Evolutionary conservation across 2,797 vertebrate species (phyloP).

Genomic region (Ataeniobius toweri): DNA sequence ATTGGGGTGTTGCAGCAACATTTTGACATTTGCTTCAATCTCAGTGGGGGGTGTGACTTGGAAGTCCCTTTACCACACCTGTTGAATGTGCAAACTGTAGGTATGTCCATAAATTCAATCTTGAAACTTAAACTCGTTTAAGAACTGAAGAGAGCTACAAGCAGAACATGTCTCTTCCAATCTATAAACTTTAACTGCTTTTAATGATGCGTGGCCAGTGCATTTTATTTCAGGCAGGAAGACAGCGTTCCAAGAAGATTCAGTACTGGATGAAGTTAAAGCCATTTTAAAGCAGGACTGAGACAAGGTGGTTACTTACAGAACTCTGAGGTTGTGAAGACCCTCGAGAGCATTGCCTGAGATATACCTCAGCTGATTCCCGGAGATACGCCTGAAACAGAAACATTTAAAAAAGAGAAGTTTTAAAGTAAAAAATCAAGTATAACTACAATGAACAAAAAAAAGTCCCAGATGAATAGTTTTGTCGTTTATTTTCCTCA

Average conservation of each 20-base stretch:
- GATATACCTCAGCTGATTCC: slow-evolving; percentile 92
- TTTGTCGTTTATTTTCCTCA: slow-evolving; percentile 46
- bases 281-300: slow-evolving; percentile 27
- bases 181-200: slow-evolving; percentile 75
- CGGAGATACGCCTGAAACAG: slow-evolving; percentile 88
- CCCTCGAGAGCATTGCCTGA: slow-evolving; percentile 88
- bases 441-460: slow-evolving; percentile 21
- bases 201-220: slow-evolving; percentile 71
- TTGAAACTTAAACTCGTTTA: slow-evolving; percentile 56
- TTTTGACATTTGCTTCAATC: slow-evolving; percentile 65
- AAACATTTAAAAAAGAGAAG: slow-evolving; percentile 43
- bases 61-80: slow-evolving; percentile 71
- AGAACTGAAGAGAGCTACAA: slow-evolving; percentile 49
- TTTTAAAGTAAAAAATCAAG: slow-evolving; percentile 39
- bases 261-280: slow-evolving; percentile 36
- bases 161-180: slow-evolving; percentile 57
- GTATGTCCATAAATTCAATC: slow-evolving; percentile 8
- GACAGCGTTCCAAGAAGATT: slow-evolving; percentile 34
- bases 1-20: slow-evolving; percentile 36
- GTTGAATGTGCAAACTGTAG: slow-evolving; percentile 30
- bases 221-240: slow-evolving; percentile 66
- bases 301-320: slow-evolving; percentile 84
- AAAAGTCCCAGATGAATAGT: slow-evolving; percentile 40
- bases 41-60: slow-evolving; percentile 67
- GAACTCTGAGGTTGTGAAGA: slow-evolving; percentile 91